These are phyloP conservation scores for Nannoperca obscura DNA, from an alignment of 2,797 vertebrate genomes.

Conservation along the genomic window DNA sequence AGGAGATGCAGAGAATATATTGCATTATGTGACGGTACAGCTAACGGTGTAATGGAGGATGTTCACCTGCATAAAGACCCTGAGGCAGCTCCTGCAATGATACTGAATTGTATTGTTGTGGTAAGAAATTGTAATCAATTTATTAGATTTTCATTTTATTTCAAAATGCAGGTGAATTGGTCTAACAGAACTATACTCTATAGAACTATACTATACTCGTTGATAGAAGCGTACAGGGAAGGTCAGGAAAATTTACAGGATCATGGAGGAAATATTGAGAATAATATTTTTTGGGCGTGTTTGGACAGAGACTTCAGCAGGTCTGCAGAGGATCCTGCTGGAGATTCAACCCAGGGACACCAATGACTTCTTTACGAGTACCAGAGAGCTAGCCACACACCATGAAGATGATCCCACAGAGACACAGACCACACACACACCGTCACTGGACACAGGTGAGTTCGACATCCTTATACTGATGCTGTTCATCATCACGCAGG, in stretches of 20 bases:
- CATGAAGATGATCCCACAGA: conserved; percentile 56
- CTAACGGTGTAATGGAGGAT: too few relatives aligned
- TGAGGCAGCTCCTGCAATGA: too few relatives aligned
- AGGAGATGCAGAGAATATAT: too few relatives aligned
- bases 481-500: background rate
- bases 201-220: too few relatives aligned
- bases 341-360: conserved; percentile 96
- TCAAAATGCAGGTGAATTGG: background rate
- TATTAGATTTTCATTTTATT: background rate
- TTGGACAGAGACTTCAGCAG: conserved; percentile 86
- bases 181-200: too few relatives aligned
- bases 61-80: background rate
- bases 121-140: background rate
- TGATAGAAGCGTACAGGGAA: too few relatives aligned
- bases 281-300: conserved; percentile 12
- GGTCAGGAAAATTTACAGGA: too few relatives aligned
- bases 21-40: too few relatives aligned
- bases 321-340: conserved; percentile 90
- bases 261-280: too few relatives aligned
- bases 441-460: conserved; percentile 61
- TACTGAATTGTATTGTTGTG: background rate
- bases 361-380: conserved; percentile 92
- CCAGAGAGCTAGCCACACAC: conserved; percentile 87
- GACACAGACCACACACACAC: conserved; percentile 29
- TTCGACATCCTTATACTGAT: background rate